phyloP scores from a whole-genome alignment of 2,113 vertebrate species.

The Lasiurus borealis region DNA sequence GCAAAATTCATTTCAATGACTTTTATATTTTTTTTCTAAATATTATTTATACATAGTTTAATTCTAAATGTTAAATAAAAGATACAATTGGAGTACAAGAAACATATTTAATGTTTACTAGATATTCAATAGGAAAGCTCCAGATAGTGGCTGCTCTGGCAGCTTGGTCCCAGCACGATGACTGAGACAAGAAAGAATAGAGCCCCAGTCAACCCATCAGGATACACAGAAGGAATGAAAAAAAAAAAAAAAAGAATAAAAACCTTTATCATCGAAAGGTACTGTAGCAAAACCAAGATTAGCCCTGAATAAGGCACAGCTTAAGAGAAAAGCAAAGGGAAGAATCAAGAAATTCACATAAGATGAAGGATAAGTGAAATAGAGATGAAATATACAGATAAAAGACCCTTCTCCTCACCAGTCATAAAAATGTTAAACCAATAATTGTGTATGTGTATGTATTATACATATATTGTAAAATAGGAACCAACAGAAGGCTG shows the following conservation, averaged over 20 bases:
- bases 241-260: background rate
- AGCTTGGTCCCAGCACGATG: background rate
- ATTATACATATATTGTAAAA: background rate
- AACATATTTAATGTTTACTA: background rate
- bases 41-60: background rate
- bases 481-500: background rate
- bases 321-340: background rate
- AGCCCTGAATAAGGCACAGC: background rate
- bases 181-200: rapidly evolving
- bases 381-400: background rate
- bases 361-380: background rate
- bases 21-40: background rate
- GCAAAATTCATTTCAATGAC: background rate
- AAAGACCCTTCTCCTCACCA: background rate
- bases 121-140: background rate
- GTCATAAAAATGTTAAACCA: background rate
- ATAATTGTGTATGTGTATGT: background rate
- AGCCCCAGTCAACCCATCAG: background rate
- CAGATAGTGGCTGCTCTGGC: background rate
- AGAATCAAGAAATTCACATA: background rate
- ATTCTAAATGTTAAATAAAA: background rate
- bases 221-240: background rate
- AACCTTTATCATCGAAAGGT: background rate
- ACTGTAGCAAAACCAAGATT: background rate
- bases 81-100: background rate